These are phyloP conservation scores for Aphaenogaster ashmeadi DNA, from an alignment of 1,140 invertebrate genomes.

Conservation along the genomic window DNA sequence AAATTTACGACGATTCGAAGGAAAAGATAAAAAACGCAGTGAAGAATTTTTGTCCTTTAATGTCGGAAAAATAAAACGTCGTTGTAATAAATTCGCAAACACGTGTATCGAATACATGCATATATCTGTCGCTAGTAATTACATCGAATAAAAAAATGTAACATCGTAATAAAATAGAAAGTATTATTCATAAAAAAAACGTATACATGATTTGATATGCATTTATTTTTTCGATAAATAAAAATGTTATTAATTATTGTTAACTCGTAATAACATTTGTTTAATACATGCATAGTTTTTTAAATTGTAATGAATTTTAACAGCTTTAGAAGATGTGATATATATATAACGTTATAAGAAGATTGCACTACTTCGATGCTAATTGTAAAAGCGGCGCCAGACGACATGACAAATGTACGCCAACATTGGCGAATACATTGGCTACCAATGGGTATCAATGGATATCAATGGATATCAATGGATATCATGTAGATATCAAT, in stretches of 20 bases:
- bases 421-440: too few species aligned
- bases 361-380: not conserved
- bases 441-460: too few species aligned
- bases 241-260: not conserved
- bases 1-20: constrained; percentile 35
- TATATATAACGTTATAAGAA: not conserved
- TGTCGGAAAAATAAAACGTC: constrained; percentile 19
- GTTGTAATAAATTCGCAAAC: constrained; percentile 18
- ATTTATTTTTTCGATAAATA: too few species aligned
- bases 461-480: too few species aligned
- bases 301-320: not conserved
- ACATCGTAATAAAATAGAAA: not conserved
- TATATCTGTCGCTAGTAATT: not conserved
- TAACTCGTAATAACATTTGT: not conserved
- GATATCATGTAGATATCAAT: too few species aligned
- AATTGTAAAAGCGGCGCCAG: not conserved
- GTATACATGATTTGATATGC: not conserved
- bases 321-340: not conserved
- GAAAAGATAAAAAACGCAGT: constrained; percentile 11
- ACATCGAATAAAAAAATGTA: not conserved
- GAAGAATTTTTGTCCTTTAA: constrained; percentile 16
- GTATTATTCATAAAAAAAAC: too few species aligned
- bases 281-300: not conserved
- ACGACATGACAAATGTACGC: too few species aligned
- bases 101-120: not conserved